These are phyloP conservation scores for Leptopilina syphax DNA, from an alignment of 2,888 invertebrate species.

Conservation along the genomic window DNA sequence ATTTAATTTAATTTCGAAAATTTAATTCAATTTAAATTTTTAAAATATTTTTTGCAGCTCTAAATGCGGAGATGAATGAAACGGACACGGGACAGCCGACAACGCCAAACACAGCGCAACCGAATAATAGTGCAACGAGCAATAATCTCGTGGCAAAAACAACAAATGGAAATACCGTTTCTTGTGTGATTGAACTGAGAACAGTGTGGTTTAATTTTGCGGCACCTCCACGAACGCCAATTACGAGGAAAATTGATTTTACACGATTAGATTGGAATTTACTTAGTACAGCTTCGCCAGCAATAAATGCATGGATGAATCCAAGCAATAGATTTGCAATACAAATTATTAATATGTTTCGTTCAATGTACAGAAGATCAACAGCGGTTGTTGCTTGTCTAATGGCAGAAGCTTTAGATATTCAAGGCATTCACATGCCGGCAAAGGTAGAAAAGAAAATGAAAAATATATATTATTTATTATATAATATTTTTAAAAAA, in stretches of 20 bases:
- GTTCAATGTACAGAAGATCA: constrained; percentile 87
- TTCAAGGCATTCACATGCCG: constrained; percentile 89
- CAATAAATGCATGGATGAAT: constrained; percentile 99
- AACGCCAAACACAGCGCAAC: constrained; percentile 72
- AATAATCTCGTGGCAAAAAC: constrained; percentile 78
- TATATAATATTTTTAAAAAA: background rate
- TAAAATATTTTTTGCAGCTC: constrained; percentile 45
- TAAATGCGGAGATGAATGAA: constrained; percentile 59
- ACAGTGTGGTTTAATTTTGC: constrained; percentile 98
- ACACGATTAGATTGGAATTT: constrained; percentile 98
- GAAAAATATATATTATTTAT: no score
- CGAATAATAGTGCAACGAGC: constrained; percentile 64
- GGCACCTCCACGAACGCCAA: constrained; percentile 95
- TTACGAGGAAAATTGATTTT: constrained; percentile 95
- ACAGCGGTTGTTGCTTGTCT: constrained; percentile 94
- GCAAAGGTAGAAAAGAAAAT: constrained; percentile 80
- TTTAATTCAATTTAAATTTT: background rate
- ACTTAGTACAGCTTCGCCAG: constrained; percentile 95
- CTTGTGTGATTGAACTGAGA: constrained; percentile 92
- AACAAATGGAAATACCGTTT: constrained; percentile 86
- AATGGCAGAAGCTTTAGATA: constrained; percentile 96
- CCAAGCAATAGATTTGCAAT: constrained; percentile 94
- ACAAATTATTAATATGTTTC: constrained; percentile 88
- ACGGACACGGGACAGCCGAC: constrained; percentile 52
- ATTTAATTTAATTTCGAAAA: constrained; percentile 10